Base-by-base conservation (phyloP, 2,113 vertebrate genomes). In the Alexandromys fortis region DNA sequence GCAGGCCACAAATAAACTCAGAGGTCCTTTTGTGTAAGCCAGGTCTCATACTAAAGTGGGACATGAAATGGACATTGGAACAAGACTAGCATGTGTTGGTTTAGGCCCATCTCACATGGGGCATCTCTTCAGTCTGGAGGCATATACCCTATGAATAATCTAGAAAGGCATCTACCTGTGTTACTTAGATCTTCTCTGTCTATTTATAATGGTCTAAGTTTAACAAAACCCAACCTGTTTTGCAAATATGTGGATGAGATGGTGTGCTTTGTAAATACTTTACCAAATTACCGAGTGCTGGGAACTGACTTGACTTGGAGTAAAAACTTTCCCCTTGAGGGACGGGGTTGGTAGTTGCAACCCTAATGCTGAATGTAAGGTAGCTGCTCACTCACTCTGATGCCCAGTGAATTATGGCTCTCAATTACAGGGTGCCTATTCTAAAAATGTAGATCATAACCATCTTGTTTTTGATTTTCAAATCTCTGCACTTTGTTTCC, bases 61-160 rank as follows among this genome's bases (percentile, higher is more conserved):
- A 93, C 47, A 97, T 78, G 85, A 94, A 93, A 63, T 13, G 30
- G 5, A 49, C 7, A 49, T 49, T 2, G 1, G 8, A 97, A 63
- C 73, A 78, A 90, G 85, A 73, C 86, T 86, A 86, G 61, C 91
- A 73, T 88, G 35, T 89, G 55, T 38, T 88, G 61, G 28, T 70
- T 73, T 30, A 19, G 76, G 72, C 47, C 93, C 58, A 68, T 82
- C 13, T 76, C 89, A 86, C 7, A 0, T 45, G 12, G 58, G 55
- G 30, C 73, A 42, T 67, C 87, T 87, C 52, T 77, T 94, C 16
- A 72, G n/a, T 93, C 42, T 81, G 47, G 81, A 95, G 67, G 24
- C 61, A 55, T 73, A 81, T 47, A 90, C 89, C 3, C 19, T 73
- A 86, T 95, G 86, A 92, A 95, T 96, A 95, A 89, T 92, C 95